Evolutionary conservation across 1,140 invertebrate species (phyloP).

Genomic region (Nilaparvata lugens): DNA sequence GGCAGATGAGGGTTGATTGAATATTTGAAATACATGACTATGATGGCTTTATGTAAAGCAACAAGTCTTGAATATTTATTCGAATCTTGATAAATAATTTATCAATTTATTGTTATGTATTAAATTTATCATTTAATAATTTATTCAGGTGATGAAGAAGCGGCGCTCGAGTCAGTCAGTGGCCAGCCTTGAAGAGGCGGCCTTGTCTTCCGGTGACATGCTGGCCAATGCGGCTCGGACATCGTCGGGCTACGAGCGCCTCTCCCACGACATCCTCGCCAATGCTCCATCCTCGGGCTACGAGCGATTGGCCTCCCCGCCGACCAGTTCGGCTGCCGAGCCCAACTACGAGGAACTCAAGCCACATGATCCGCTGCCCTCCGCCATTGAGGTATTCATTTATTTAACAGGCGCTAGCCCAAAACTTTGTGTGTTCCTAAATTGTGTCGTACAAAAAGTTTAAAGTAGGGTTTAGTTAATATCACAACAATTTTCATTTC

Average conservation of each 20-base stretch:
- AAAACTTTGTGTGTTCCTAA: too few relatives aligned
- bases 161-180: conserved; percentile 4
- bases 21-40: too few relatives aligned
- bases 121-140: conserved; percentile 10
- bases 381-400: too few relatives aligned
- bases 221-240: conserved; percentile 6
- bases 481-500: too few relatives aligned
- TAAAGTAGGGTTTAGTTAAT: too few relatives aligned
- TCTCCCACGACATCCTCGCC: background rate
- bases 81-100: too few relatives aligned
- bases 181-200: background rate
- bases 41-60: too few relatives aligned
- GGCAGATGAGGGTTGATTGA: too few relatives aligned
- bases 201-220: background rate
- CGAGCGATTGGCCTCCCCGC: conserved; percentile 14
- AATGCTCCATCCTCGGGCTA: conserved; percentile 15
- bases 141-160: conserved; percentile 13
- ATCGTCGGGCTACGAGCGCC: conserved; percentile 19
- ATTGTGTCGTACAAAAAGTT: background rate
- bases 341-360: conserved; percentile 30
- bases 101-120: conserved; percentile 19
- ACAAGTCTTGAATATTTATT: background rate
- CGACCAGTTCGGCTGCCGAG: conserved; percentile 15
- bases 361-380: conserved; percentile 10
- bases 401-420: too few relatives aligned